Conservation (phyloP, 2,113 vertebrate species). For the Rhynchopsitta pachyrhyncha region DNA sequence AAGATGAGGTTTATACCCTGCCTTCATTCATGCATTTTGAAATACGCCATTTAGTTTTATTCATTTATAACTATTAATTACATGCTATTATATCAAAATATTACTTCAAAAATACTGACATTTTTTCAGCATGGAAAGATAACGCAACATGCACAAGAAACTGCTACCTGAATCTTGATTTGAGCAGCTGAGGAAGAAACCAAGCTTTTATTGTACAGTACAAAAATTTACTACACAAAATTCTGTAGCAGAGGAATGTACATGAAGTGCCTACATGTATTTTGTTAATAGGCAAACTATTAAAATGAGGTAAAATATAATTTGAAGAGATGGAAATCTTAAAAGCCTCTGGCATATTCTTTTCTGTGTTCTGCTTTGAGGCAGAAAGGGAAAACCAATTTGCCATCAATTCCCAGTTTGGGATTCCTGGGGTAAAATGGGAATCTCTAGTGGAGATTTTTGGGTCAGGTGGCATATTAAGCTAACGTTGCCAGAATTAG, state of each 20-base stretch:
- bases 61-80: background rate
- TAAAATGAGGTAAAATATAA: background rate
- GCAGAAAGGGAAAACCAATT: background rate
- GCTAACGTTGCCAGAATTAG: conserved; percentile 43
- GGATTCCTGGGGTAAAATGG: background rate
- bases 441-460: conserved; percentile 27
- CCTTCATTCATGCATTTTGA: background rate
- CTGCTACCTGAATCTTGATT: background rate
- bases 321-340: background rate
- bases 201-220: background rate
- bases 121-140: background rate
- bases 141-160: background rate
- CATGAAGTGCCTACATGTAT: background rate
- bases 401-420: background rate
- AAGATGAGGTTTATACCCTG: background rate
- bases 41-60: background rate
- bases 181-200: background rate
- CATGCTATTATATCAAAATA: background rate
- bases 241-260: background rate
- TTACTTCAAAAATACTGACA: background rate
- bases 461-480: conserved; percentile 36
- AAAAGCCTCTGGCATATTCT: background rate
- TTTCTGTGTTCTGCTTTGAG: background rate
- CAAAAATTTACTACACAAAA: background rate
- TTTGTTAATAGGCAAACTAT: background rate